Base-by-base conservation (phyloP, 2,888 invertebrate species). In the Ypsolopha sequella region DNA sequence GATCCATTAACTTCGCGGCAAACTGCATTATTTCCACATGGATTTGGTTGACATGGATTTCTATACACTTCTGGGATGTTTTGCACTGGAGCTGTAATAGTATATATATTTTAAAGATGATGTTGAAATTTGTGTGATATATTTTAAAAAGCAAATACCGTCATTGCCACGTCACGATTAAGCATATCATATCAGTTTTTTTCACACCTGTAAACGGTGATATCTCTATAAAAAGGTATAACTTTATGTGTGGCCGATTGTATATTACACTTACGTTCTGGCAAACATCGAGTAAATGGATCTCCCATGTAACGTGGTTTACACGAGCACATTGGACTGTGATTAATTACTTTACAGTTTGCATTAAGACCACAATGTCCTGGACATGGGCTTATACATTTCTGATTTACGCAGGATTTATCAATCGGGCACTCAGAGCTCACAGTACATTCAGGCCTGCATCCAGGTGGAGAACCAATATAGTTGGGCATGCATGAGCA, bases 291-390 rank as follows among this genome's bases (percentile, higher is more conserved):
- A 36, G 89, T 88, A 61, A 92, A 90, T n/a, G 92, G 91, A 77
- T 93, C 91, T 13, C 92, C 93, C 13, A 89, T 89, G 59, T 86
- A 89, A 45, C 87, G 86, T 14, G 74, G 62, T 33, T 80, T 85
- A 67, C 95, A 95, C 50, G 89, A 89, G 70, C 95, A 95, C 62
- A 93, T 90, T 2, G 95, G 94, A 68, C 91, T 93, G 66, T 94
- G 95, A 68, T 93, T 92, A 53, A 92, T 89, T 2, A 93, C 93
- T 68, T 90, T 89, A 65, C 95, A 95, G 41, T 89, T 80, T 6
- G 92, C 86, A 62, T 91, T 90, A 64, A 81, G 79, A 43, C 92
- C 93, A 63, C 93, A 93, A 50, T 90, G 90, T 53, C 89, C 90
- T 36, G 90, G 89, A 59, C 95, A 95, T 39, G 95, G 95, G 71